A percentile compares a stretch with the other conserved stretches of the same genome.
These are phyloP conservation scores for Grallaria varia DNA, from an alignment of 2,113 vertebrate species.

Conservation along the genomic window DNA sequence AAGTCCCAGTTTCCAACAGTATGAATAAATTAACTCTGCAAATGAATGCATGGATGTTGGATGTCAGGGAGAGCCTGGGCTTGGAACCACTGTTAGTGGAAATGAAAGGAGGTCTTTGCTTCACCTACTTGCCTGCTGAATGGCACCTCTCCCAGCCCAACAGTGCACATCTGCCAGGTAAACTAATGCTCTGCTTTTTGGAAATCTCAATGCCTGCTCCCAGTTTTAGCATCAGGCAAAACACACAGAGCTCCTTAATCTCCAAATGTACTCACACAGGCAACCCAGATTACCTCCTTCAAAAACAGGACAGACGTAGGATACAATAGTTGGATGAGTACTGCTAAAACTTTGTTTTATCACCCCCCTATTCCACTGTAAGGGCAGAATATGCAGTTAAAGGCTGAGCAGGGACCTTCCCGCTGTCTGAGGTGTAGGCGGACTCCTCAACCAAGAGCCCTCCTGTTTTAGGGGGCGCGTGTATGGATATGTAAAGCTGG, in stretches of 20 bases:
- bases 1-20: background rate
- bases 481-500: background rate
- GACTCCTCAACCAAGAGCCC: background rate
- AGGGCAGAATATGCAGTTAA: background rate
- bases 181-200: background rate
- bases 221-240: background rate
- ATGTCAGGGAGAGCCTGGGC: background rate
- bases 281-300: background rate
- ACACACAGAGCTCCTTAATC: background rate
- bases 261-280: rapidly evolving
- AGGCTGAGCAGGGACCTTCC: background rate
- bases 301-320: background rate
- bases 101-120: background rate
- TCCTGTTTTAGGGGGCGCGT: background rate
- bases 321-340: background rate
- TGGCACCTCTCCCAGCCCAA: background rate
- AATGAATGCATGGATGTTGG: background rate
- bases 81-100: background rate
- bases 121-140: rapidly evolving
- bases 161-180: no score
- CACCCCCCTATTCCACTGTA: background rate
- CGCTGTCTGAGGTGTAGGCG: background rate
- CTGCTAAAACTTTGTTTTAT: background rate
- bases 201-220: background rate
- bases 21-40: background rate